Evolutionary conservation across 2,797 vertebrate species (phyloP).

Genomic region (Etheostoma nigrum): DNA sequence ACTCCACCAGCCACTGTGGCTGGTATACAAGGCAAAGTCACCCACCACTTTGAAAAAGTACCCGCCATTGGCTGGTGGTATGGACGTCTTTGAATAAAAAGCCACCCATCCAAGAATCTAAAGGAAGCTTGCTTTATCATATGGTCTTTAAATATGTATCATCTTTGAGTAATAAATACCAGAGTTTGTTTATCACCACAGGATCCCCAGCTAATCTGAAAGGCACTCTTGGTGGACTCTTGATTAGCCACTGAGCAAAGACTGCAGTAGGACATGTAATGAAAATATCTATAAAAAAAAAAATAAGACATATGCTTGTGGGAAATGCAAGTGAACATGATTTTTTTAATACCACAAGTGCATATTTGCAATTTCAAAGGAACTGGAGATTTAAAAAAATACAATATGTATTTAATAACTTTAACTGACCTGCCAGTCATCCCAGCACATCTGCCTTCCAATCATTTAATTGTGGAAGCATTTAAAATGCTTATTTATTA

Average conservation of each 20-base stretch:
- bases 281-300: constrained; percentile 14
- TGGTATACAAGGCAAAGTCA: too few species aligned
- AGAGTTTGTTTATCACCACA: constrained; percentile 48
- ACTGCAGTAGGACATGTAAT: background rate
- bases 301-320: constrained; percentile 13
- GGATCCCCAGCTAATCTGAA: background rate
- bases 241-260: background rate
- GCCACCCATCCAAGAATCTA: constrained; percentile 8
- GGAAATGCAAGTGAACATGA: background rate
- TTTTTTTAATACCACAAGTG: background rate
- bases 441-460: background rate
- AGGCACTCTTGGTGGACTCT: background rate
- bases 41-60: too few species aligned
- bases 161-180: constrained; percentile 30
- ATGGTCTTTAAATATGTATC: constrained; percentile 57
- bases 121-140: constrained; percentile 30
- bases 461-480: constrained; percentile 2
- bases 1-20: too few species aligned
- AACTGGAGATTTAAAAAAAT: background rate
- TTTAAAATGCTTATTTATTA: constrained; percentile 32
- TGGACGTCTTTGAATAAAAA: constrained; percentile 4
- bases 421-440: constrained; percentile 21
- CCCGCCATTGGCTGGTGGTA: too few species aligned
- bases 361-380: background rate
- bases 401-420: background rate